phyloP scores from a whole-genome alignment of 2,888 invertebrate genomes.

The Iselma pallidipennis region DNA sequence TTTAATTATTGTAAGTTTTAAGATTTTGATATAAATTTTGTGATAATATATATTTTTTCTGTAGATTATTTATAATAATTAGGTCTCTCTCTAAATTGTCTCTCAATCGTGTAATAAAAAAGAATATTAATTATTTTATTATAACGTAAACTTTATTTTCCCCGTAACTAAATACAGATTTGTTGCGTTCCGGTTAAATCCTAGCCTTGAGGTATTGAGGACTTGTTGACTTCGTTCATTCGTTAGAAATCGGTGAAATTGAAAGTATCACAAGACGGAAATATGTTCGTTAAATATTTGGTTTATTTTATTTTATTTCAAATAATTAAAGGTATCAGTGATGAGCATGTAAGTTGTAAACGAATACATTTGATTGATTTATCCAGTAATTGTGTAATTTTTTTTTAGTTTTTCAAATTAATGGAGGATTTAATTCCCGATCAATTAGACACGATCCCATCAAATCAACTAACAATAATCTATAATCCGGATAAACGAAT shows the following conservation, averaged over 20 bases:
- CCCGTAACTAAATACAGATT: neutral
- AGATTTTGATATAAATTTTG: neutral
- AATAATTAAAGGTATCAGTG: neutral
- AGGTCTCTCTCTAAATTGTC: too few species aligned
- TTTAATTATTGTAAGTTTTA: neutral
- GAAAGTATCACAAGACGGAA: neutral
- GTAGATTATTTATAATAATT: neutral
- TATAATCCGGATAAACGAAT: conserved; percentile 59
- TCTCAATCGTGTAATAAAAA: too few species aligned
- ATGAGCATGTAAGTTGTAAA: neutral
- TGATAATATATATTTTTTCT: neutral
- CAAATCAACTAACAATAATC: conserved; percentile 57
- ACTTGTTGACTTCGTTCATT: too few species aligned
- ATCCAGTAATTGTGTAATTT: neutral
- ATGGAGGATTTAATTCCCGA: conserved; percentile 71
- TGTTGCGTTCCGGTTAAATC: too few species aligned
- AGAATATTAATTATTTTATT: neutral
- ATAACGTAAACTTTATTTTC: neutral
- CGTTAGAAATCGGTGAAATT: too few species aligned
- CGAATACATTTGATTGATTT: neutral
- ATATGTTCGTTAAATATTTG: neutral
- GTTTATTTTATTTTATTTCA: neutral
- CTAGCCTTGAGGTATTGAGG: too few species aligned
- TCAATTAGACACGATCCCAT: conserved; percentile 55
- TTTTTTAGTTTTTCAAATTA: conserved; percentile 28